phyloP scores from a whole-genome alignment of 2,888 invertebrate genomes.

The Plebejus melissa region DNA sequence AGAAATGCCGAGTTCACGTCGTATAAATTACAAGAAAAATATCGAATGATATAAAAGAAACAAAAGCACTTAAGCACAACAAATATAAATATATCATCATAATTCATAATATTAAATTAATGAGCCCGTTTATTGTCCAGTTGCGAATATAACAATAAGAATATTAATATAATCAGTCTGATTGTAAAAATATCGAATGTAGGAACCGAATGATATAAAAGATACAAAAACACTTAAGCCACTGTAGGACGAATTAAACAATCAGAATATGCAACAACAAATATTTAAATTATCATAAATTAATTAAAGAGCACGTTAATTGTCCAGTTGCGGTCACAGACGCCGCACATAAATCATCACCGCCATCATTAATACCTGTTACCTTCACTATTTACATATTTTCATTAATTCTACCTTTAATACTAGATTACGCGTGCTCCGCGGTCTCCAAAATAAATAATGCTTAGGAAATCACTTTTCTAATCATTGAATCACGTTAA shows the following conservation, averaged over 20 bases:
- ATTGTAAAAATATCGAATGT: not conserved
- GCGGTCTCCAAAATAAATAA: not conserved
- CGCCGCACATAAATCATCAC: conserved; percentile 63
- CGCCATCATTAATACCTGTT: conserved; percentile 52
- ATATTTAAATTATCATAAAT: conserved; percentile 30
- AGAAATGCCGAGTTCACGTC: not conserved
- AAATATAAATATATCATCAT: no score
- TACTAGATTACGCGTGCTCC: conserved; percentile 18
- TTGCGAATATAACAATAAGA: no score
- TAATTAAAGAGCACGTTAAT: conserved; percentile 46
- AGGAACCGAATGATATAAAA: no score
- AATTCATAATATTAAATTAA: no score
- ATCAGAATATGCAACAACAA: not conserved
- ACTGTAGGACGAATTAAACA: not conserved
- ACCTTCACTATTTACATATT: conserved; percentile 61
- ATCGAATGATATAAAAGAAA: not conserved
- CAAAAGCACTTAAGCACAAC: no score
- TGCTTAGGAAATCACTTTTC: not conserved
- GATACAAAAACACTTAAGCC: not conserved
- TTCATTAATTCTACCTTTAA: conserved; percentile 49
- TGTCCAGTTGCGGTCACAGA: conserved; percentile 56
- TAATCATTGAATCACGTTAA: not conserved
- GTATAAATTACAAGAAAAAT: not conserved
- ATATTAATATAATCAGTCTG: no score
- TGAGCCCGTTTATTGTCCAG: no score